phyloP scores from a whole-genome alignment of 2,797 vertebrate species.

The Spinus olivaceus region DNA sequence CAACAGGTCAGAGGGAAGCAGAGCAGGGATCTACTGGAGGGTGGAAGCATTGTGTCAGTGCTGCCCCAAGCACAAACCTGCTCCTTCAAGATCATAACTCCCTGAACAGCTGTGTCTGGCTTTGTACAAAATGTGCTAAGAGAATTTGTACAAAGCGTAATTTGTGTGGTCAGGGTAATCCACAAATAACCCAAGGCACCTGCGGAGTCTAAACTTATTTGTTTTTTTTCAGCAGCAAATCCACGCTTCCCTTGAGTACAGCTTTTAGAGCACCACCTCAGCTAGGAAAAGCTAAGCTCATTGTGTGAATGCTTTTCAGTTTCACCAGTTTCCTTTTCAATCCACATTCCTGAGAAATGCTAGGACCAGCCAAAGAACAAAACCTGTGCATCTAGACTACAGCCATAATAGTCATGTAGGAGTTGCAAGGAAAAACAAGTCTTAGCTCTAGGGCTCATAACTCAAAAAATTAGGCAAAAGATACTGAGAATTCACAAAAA shows the following conservation, averaged over 20 bases:
- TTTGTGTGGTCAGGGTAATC: not conserved
- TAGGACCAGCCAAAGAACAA: not conserved
- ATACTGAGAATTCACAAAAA: not conserved
- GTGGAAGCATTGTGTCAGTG: not conserved
- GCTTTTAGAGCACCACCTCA: not conserved
- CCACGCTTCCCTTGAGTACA: not conserved
- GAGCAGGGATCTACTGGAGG: not conserved
- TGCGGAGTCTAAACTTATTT: not conserved
- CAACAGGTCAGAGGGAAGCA: not conserved
- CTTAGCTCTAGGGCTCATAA: not conserved
- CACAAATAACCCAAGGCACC: slow-evolving; percentile 4
- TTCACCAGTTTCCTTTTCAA: not conserved
- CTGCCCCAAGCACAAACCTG: not conserved
- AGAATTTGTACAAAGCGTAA: not conserved
- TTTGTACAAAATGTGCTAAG: not conserved
- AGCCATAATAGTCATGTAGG: not conserved
- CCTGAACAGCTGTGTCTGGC: not conserved
- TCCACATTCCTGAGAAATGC: not conserved
- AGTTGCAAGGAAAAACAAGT: not conserved
- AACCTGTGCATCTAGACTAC: not conserved
- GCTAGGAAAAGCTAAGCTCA: not conserved
- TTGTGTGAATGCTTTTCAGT: not conserved
- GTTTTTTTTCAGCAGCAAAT: not conserved
- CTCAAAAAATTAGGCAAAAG: not conserved
- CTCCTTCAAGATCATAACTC: not conserved